phyloP scores from a whole-genome alignment of 1,140 invertebrate species.

The Trichogramma pretiosum region DNA sequence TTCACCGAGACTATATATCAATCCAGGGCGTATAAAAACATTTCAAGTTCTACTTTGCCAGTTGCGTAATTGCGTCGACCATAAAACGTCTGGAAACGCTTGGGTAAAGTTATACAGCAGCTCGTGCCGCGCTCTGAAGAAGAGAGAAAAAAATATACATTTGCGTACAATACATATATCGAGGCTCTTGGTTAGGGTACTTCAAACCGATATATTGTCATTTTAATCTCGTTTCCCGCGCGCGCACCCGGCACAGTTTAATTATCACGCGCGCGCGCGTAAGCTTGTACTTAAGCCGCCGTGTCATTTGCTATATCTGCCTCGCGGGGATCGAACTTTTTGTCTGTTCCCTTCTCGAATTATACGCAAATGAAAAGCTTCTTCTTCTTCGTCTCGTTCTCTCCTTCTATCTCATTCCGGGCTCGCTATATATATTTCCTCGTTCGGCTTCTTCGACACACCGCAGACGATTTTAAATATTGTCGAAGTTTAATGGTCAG shows the following conservation, averaged over 20 bases:
- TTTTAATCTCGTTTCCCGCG: slow-evolving; percentile 13
- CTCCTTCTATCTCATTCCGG: not conserved
- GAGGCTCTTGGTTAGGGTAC: not conserved
- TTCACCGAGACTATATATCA: too few relatives aligned
- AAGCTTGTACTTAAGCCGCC: slow-evolving; percentile 12
- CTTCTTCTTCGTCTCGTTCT: not conserved
- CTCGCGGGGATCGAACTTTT: slow-evolving; percentile 4
- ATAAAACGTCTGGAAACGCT: not conserved
- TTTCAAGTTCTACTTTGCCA: too few relatives aligned
- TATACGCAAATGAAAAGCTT: not conserved
- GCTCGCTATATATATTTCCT: too few relatives aligned
- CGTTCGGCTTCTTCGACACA: not conserved
- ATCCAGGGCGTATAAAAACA: too few relatives aligned
- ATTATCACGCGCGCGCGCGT: slow-evolving; percentile 11
- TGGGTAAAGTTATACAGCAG: not conserved
- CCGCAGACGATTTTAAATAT: slow-evolving; percentile 17
- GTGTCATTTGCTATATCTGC: slow-evolving; percentile 4
- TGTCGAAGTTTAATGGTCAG: slow-evolving; percentile 19
- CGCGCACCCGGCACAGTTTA: too few relatives aligned
- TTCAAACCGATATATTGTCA: not conserved
- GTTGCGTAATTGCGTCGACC: not conserved
- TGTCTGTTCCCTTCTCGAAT: not conserved
- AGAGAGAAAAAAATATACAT: not conserved
- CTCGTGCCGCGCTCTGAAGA: not conserved
- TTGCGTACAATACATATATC: slow-evolving; percentile 6